These are phyloP conservation scores for Aphidius ervi DNA, from an alignment of 1,140 invertebrate species.

Conservation along the genomic window DNA sequence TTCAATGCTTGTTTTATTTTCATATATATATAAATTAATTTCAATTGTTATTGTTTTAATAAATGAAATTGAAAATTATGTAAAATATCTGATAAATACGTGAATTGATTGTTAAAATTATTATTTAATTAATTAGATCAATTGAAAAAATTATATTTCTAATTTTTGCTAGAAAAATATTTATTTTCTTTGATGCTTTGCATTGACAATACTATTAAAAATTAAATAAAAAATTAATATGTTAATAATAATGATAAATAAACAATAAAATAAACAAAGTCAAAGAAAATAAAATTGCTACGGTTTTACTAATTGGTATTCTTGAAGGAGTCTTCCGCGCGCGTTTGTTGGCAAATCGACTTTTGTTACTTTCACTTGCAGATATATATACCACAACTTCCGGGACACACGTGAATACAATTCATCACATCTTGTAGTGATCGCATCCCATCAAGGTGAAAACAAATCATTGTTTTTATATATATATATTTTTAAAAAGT, in stretches of 20 bases:
- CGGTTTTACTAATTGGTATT: conserved; percentile 24
- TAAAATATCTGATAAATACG: too few relatives aligned
- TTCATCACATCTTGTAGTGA: too few relatives aligned
- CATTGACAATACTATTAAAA: neutral
- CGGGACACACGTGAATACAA: conserved; percentile 8
- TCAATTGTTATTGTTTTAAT: too few relatives aligned
- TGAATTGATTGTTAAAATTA: too few relatives aligned
- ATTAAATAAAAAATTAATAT: neutral
- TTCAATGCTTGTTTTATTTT: too few relatives aligned
- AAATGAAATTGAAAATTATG: too few relatives aligned
- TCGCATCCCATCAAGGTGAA: too few relatives aligned
- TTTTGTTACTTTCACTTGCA: conserved; percentile 20
- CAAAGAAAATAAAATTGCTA: conserved; percentile 10
- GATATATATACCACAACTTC: conserved; percentile 9
- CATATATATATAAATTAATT: too few relatives aligned
- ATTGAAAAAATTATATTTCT: too few relatives aligned
- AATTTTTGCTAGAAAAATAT: neutral
- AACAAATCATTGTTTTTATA: too few relatives aligned
- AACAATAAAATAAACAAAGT: neutral
- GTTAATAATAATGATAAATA: neutral
- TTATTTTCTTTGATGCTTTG: neutral
- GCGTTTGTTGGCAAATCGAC: conserved; percentile 22
- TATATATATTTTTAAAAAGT: too few relatives aligned
- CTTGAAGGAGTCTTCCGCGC: conserved; percentile 17
- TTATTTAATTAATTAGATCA: too few relatives aligned